Base-by-base conservation (phyloP, 2,888 invertebrate species). In the Sinodicranocentrus sp. region DNA sequence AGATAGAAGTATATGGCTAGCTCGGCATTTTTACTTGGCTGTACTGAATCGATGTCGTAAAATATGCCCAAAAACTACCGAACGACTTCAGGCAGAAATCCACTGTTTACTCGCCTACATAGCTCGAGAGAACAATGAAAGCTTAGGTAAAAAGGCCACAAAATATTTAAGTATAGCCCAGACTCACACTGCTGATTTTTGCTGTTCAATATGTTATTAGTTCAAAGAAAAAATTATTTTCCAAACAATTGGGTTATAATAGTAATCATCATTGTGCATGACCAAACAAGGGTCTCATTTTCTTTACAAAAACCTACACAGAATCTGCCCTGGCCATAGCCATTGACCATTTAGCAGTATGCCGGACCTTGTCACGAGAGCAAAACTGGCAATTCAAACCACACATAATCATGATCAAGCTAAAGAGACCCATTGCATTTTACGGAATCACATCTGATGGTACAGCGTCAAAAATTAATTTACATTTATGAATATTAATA, bases 71-170 rank as follows among this genome's bases (percentile, higher is more conserved):
- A 52, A 52, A 33, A 57, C 72, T 5, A 80, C 80, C 1, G 73
- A 72, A 17, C 72, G 80, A 57, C 82, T 84, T 17, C 82, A 83
- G 63, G 86, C 88, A 25, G 86, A 87, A 73, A 76, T 85, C 23
- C 86, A 86, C 48, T 87, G 86, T 72, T 54, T 87, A 0, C 65
- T 87, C 10, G 88, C 88, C 8, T 87, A 84, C 73, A 57, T 88
- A 15, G 84, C 84, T 13, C 63, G 88, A 21, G 85, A 85, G 67
- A 76, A 76, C 21, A 70, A 75, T 33, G 84, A 85, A 28, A 82
- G 67, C 21, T 44, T 85, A 25, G 86, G 82, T 84, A 83, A 76
- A 26, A 48, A 68, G 33, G 43, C n/a, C n/a, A n/a, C 19, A 10
- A 19, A 3, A 61, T 25, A 26, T 1, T 33, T 5, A 2, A 1